Evolutionary conservation across 1,140 invertebrate genomes (phyloP).

Genomic region (Latrodectus geometricus): DNA sequence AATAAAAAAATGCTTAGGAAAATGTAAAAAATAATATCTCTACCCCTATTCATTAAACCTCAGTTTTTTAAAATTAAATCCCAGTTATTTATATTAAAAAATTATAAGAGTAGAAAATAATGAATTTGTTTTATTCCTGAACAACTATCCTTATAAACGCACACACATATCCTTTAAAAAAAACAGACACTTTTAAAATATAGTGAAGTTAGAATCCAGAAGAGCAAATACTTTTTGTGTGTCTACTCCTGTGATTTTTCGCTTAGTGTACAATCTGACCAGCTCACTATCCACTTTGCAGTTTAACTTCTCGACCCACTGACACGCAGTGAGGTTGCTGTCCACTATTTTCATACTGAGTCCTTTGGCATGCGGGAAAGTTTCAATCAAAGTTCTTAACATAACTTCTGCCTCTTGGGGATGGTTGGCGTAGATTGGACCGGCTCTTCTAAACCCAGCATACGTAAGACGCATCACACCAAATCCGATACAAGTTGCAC

Average conservation of each 20-base stretch:
- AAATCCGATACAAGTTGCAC: conserved; percentile 58
- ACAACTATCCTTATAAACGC: too few species aligned
- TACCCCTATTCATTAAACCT: too few species aligned
- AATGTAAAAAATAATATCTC: too few species aligned
- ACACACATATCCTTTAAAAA: too few species aligned
- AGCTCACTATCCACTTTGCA: conserved; percentile 49
- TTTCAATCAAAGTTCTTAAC: conserved; percentile 42
- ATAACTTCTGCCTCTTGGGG: conserved; percentile 62
- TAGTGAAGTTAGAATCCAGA: conserved; percentile 64
- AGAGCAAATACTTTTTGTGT: conserved; percentile 62
- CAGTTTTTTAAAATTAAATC: too few species aligned
- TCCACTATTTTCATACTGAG: conserved; percentile 59
- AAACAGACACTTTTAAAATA: conserved; percentile 55
- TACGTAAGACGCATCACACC: conserved; percentile 58
- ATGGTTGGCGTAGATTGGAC: conserved; percentile 65
- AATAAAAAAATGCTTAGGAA: too few species aligned
- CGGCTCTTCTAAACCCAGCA: conserved; percentile 46
- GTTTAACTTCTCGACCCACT: conserved; percentile 60
- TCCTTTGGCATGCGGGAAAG: conserved; percentile 44
- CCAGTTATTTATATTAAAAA: too few species aligned
- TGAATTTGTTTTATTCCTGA: too few species aligned
- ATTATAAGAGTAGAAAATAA: too few species aligned
- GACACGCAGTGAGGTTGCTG: conserved; percentile 52
- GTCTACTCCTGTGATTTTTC: conserved; percentile 44
- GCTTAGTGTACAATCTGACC: conserved; percentile 61